Evolutionary conservation across 2,797 vertebrate genomes (phyloP), one percentile per base, ranked within the genome.

Genomic region (Pseudomugil tenellus): DNA sequence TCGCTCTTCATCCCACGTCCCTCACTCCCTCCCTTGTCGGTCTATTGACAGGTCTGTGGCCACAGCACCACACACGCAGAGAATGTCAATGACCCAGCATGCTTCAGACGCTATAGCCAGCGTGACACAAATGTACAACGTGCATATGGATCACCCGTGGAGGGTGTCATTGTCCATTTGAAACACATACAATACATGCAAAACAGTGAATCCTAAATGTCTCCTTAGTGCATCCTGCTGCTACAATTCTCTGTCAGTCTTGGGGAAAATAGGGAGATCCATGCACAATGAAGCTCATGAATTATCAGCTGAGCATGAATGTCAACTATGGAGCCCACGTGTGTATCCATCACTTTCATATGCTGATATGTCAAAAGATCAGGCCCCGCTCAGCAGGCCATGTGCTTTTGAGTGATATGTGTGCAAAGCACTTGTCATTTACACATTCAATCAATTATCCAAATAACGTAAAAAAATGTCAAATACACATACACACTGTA

Each of bases 291-390:
- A 80, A 75, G 79, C 81, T 85, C 84, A 87, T 86, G 81, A 90
- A 87, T 91, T 89, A 89, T 87, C 80, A 85, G 81, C 81, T 73
- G 67, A 84, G 79, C 81, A 84, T 81, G 79, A 86, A 91, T 83
- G 85, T 89, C 86, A 90, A 83, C 72, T 60, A 77, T 43, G 48
- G 21, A 64, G 77, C 64, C 70, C 84, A 77, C 80, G 74, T 69
- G 76, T 77, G 65, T 75, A 83, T 88, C 84, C 84, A 90, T 91
- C 90, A 87, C 85, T 76, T 68, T 75, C 49, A 64, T 65, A 21
- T 9, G 57, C 65, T 74, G 62, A 81, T 66, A 56, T 76, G 73
- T 88, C 86, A 81, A 74, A 77, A 77, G 84, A 84, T 84, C 84
- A 82, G 78, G 75, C 65, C 46, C 52, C 10, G 3, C 67, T 72